Evolutionary conservation across 2,113 vertebrate species (phyloP).

Genomic region (Epinephelus lanceolatus): DNA sequence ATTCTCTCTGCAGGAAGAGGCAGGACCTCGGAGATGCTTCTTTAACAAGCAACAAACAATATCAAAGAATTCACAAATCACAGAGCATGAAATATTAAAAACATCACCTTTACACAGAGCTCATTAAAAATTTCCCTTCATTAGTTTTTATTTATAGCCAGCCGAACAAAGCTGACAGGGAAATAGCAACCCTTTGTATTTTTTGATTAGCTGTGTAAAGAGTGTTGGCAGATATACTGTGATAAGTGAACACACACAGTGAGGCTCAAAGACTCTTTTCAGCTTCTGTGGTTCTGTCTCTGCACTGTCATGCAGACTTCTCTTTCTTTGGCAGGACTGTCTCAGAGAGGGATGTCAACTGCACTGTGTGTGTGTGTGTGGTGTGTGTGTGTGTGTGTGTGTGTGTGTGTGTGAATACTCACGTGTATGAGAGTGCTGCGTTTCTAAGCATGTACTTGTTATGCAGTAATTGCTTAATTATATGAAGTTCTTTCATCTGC

Average conservation of each 20-base stretch:
- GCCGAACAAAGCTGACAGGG: slow-evolving; percentile 3
- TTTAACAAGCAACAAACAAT: slow-evolving; percentile 10
- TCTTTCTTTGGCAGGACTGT: slow-evolving; percentile 30
- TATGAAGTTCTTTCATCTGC: slow-evolving; percentile 58
- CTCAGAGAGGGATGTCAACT: slow-evolving; percentile 18
- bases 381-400: slow-evolving; percentile 15
- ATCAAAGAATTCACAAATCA: slow-evolving; percentile 28
- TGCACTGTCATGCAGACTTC: slow-evolving; percentile 21
- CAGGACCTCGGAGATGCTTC: background rate
- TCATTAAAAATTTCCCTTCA: slow-evolving; percentile 28
- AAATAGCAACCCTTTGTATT: slow-evolving; percentile 39
- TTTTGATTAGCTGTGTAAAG: slow-evolving; percentile 53
- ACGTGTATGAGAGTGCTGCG: background rate
- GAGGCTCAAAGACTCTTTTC: slow-evolving; percentile 44
- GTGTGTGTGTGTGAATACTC: slow-evolving; percentile 9
- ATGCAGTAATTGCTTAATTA: slow-evolving; percentile 57
- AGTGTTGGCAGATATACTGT: slow-evolving; percentile 31
- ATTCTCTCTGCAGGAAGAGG: slow-evolving; percentile 7
- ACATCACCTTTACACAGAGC: slow-evolving; percentile 15
- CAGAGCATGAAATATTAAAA: slow-evolving; percentile 42
- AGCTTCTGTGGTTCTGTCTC: slow-evolving; percentile 40
- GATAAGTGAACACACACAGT: slow-evolving; percentile 48
- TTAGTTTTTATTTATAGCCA: slow-evolving; percentile 52
- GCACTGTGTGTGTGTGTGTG: slow-evolving; percentile 3
- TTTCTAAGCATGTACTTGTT: slow-evolving; percentile 34